Evolutionary conservation across 2,113 vertebrate species (phyloP).

Genomic region (Campylorhamphus procurvoides): DNA sequence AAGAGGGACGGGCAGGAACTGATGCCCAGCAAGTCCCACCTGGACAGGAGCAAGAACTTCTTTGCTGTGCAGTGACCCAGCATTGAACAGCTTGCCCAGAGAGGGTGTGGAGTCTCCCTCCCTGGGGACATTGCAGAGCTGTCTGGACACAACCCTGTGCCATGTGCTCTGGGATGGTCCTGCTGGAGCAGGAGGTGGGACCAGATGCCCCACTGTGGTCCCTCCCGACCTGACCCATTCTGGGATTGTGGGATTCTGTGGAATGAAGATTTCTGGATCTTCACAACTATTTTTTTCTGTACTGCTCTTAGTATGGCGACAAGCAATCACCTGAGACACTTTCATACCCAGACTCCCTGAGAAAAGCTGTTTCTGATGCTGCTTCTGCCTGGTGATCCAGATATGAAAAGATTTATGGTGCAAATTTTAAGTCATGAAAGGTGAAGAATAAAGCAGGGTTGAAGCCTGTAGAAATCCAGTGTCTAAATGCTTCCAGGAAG

Average conservation of each 20-base stretch:
- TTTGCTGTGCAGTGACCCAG: not conserved
- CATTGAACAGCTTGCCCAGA: not conserved
- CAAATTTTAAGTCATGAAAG: not conserved
- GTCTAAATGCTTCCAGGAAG: not conserved
- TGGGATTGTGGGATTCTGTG: not conserved
- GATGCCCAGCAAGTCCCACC: not conserved
- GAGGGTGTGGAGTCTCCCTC: not conserved
- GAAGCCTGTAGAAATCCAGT: not conserved
- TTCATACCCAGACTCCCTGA: not conserved
- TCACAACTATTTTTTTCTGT: not conserved
- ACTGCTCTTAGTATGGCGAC: not conserved
- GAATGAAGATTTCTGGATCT: not conserved
- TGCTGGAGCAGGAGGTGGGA: not conserved
- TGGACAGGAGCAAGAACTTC: not conserved
- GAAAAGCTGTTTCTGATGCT: not conserved
- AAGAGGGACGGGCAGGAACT: not conserved
- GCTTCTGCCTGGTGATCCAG: not conserved
- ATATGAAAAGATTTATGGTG: not conserved
- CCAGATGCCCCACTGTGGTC: not conserved
- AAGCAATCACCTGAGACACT: not conserved
- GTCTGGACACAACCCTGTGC: not conserved
- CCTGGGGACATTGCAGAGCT: not conserved
- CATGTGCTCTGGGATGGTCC: not conserved
- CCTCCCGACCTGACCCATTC: not conserved
- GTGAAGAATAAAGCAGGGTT: not conserved